Evolutionary conservation across 2,888 invertebrate species (phyloP).

Genomic region (Idaea biselata): DNA sequence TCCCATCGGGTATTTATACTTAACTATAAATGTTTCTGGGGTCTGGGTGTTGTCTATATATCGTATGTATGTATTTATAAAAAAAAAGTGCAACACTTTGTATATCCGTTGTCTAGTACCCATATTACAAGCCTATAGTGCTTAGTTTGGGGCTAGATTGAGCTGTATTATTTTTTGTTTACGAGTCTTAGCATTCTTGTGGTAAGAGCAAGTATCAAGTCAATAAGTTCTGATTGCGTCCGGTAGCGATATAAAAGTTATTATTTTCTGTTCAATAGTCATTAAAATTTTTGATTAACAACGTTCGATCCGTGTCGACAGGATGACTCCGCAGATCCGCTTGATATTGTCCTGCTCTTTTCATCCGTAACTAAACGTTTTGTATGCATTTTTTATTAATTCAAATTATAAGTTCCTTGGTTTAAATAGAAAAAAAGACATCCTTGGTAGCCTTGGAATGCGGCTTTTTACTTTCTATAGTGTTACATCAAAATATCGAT

Average conservation of each 20-base stretch:
- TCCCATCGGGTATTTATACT: no score
- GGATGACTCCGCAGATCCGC: slow-evolving; percentile 70
- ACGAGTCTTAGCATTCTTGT: slow-evolving; percentile 2
- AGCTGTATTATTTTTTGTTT: no score
- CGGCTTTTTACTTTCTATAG: slow-evolving; percentile 40
- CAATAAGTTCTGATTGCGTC: slow-evolving; percentile 26
- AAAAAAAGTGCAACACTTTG: no score
- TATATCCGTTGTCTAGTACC: no score
- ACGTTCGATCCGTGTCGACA: slow-evolving; percentile 78
- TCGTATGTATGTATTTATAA: no score
- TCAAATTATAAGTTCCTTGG: slow-evolving; percentile 44
- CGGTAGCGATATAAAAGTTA: slow-evolving; percentile 71
- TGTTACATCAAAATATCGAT: slow-evolving; percentile 34
- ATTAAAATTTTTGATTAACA: slow-evolving; percentile 81
- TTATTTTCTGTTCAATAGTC: slow-evolving; percentile 80
- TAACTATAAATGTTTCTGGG: no score
- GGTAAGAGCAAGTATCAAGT: slow-evolving; percentile 53
- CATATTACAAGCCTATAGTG: no score
- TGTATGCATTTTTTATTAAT: slow-evolving; percentile 65
- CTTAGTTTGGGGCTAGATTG: no score
- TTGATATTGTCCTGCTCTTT: slow-evolving; percentile 66
- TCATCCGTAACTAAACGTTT: slow-evolving; percentile 72
- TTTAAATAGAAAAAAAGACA: slow-evolving; percentile 51
- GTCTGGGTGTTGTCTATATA: no score
- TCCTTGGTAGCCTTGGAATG: slow-evolving; percentile 57